Evolutionary conservation across 2,113 vertebrate genomes (phyloP).

Genomic region (Anguilla rostrata): DNA sequence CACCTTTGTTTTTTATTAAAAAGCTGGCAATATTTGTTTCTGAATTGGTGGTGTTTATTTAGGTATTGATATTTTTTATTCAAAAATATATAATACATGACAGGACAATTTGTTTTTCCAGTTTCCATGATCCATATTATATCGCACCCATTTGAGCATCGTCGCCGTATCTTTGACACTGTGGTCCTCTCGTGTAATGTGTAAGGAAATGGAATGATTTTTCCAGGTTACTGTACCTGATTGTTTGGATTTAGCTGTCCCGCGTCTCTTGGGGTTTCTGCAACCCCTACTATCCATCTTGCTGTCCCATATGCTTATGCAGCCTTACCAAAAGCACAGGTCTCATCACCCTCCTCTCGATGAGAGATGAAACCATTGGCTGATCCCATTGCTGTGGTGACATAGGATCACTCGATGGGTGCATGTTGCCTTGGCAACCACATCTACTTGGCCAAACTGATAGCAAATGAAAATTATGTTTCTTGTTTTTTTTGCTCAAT

Average conservation of each 20-base stretch:
- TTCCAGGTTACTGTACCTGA: neutral
- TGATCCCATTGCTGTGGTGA: conserved; percentile 30
- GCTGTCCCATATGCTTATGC: conserved; percentile 37
- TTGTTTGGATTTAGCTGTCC: neutral
- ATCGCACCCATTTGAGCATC: neutral
- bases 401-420: neutral
- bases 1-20: no score
- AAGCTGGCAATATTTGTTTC: no score
- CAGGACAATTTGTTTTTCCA: neutral
- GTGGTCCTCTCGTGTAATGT: neutral
- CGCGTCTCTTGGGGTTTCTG: conserved; percentile 22
- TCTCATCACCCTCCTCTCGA: conserved; percentile 53
- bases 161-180: neutral
- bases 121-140: neutral
- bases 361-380: conserved; percentile 56
- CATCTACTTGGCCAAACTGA: conserved; percentile 33
- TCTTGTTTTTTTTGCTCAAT: neutral
- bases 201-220: neutral
- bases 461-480: neutral
- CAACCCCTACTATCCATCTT: conserved; percentile 12
- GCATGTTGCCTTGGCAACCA: conserved; percentile 51
- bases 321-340: conserved; percentile 42
- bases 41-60: no score
- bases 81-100: neutral
- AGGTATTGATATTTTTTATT: no score